phyloP scores from a whole-genome alignment of 2,113 vertebrate genomes.

The Rhegmatorhina hoffmannsi region DNA sequence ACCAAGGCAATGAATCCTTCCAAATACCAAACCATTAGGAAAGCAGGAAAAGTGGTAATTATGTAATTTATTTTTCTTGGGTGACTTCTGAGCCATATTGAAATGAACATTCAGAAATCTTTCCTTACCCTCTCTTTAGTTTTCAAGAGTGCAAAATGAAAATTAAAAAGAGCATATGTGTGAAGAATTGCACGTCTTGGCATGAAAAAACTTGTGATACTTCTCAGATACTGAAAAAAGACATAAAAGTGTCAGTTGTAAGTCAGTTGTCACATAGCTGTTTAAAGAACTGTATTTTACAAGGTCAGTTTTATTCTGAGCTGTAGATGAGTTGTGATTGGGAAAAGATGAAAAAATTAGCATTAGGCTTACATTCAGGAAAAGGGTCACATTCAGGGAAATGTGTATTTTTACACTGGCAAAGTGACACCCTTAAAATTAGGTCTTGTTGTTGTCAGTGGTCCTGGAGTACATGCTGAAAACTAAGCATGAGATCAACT shows the following conservation, averaged over 20 bases:
- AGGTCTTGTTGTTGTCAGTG: background rate
- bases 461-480: background rate
- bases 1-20: slow-evolving; percentile 87
- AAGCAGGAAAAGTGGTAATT: slow-evolving; percentile 96
- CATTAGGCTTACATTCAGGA: background rate
- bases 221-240: background rate
- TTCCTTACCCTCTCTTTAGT: background rate
- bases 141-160: background rate
- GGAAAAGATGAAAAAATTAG: background rate
- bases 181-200: background rate
- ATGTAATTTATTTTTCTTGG: background rate
- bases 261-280: background rate
- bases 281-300: background rate
- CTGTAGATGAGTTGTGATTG: background rate
- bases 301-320: background rate
- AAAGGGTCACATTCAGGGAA: background rate
- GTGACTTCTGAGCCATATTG: background rate
- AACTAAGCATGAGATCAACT: background rate
- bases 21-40: slow-evolving; percentile 98
- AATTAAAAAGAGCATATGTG: rapidly evolving
- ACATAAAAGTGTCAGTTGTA: background rate
- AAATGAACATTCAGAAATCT: background rate
- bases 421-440: background rate
- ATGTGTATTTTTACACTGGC: background rate
- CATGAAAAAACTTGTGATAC: background rate